phyloP scores from a whole-genome alignment of 1,140 invertebrate genomes.

The Anastrepha obliqua region DNA sequence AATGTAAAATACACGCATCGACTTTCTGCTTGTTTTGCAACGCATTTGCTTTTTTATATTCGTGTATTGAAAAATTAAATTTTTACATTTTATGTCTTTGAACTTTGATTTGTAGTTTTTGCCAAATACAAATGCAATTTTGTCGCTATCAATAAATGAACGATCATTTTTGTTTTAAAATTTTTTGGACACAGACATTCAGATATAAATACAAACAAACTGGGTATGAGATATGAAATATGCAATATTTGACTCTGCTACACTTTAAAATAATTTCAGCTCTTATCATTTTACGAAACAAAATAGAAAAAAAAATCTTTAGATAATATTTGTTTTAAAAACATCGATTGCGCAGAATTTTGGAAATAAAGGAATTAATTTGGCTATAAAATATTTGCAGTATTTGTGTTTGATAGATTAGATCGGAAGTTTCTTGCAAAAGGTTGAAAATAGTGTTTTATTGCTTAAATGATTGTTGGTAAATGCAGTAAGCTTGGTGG shows the following conservation, averaged over 20 bases:
- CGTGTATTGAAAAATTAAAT: too few species aligned
- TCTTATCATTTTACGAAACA: too few species aligned
- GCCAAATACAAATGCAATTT: background rate
- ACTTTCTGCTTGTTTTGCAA: background rate
- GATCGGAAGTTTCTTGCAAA: background rate
- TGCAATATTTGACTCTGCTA: background rate
- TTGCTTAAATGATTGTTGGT: too few species aligned
- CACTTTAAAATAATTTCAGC: background rate
- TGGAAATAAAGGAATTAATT: conserved; percentile 6
- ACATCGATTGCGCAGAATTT: background rate
- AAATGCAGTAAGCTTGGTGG: too few species aligned
- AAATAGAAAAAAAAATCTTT: background rate
- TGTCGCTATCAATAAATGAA: conserved; percentile 18
- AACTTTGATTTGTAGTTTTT: conserved; percentile 36
- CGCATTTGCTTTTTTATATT: background rate
- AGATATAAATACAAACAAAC: background rate
- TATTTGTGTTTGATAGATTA: background rate
- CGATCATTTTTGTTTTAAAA: background rate
- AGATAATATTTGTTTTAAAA: conserved; percentile 10
- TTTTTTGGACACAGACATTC: background rate
- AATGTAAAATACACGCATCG: background rate
- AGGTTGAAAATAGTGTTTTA: too few species aligned
- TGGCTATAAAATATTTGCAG: background rate
- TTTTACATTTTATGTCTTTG: background rate
- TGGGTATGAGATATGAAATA: too few species aligned